Base-by-base conservation (phyloP, 1,140 invertebrate genomes). In the Penaeus japonicus region DNA sequence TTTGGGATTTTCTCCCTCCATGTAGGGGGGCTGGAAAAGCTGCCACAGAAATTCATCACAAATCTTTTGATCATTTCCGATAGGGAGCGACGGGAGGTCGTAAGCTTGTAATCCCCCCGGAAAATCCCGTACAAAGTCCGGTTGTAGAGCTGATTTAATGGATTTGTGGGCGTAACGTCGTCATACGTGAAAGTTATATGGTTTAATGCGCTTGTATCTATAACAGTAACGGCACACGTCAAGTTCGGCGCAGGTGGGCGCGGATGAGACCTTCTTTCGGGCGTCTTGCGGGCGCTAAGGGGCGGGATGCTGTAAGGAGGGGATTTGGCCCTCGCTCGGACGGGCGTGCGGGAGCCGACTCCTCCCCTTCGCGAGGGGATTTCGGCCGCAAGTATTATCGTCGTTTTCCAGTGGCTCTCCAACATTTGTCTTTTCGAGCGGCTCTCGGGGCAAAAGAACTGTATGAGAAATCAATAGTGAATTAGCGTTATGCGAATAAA, bases 21-120 rank as follows among this genome's bases (percentile, higher is more conserved):
- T 55, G 18, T 35, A 35, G n/a, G 57, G 7, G 20, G 81, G 55
- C n/a, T 59, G 32, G 24, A 39, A 22, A 47, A 70, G 82, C 62
- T 47, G 65, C 70, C 77, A 62, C 85, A 87, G 86, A 83, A 88
- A 88, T 88, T 88, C 80, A 88, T 62, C 65, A 84, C 86, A 77
- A 88, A 88, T 88, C 86, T 82, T 88, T 88, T 83, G 85, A 87
- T 82, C 85, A 87, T 87, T 82, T 75, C 85, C 59, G 78, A 87
- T 87, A 77, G 80, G 80, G 55, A 88, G 83, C 78, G 65, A 88
- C 80, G 86, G 70, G 86, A 22, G 57, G 22, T 22, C 35, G 80
- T 83, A 77, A 88, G 86, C 86, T 84, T 88, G 86, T 88, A 88
- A 88, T 88, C 80, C 86, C 86, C 53, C 18, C 35, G 70, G 80